Evolutionary conservation across 1,140 invertebrate genomes (phyloP).

Genomic region (Lepidotrigona ventralis): DNA sequence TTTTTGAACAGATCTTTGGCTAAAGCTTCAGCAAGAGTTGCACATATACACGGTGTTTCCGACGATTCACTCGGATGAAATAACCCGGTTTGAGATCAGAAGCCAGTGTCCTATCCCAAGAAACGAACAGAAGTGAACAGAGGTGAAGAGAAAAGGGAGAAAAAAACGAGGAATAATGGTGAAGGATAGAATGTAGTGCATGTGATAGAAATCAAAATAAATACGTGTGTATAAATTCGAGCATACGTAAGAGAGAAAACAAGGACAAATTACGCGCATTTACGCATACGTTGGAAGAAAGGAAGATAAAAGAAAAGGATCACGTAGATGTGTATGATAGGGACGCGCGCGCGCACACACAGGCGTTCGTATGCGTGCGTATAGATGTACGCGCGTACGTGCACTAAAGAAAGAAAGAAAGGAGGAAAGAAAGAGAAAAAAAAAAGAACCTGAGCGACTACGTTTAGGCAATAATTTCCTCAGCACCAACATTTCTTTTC

Average conservation of each 20-base stretch:
- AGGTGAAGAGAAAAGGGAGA: slow-evolving; percentile 31
- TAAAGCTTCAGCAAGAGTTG: not conserved
- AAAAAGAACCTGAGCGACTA: slow-evolving; percentile 39
- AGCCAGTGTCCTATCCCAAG: slow-evolving; percentile 44
- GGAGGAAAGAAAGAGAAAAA: slow-evolving; percentile 31
- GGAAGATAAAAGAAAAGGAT: slow-evolving; percentile 33
- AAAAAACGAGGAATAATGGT: not conserved
- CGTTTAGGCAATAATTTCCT: slow-evolving; percentile 9
- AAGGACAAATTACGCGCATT: slow-evolving; percentile 51
- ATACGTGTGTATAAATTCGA: slow-evolving; percentile 5
- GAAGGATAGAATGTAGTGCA: slow-evolving; percentile 43
- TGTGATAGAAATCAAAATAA: slow-evolving; percentile 20
- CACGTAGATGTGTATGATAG: not conserved
- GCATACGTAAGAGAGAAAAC: slow-evolving; percentile 23
- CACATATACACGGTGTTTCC: not conserved
- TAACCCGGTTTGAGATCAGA: not conserved
- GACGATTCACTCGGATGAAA: not conserved
- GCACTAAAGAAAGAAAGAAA: slow-evolving; percentile 31
- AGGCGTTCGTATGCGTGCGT: not conserved
- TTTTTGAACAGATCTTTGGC: not conserved
- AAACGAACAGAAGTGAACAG: slow-evolving; percentile 62
- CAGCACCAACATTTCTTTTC: slow-evolving; percentile 17
- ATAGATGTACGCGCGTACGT: not conserved
- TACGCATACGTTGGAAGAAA: slow-evolving; percentile 55
- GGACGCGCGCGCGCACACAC: not conserved